Conservation (phyloP, 2,113 vertebrate genomes). For the Dipodomys stephensi region DNA sequence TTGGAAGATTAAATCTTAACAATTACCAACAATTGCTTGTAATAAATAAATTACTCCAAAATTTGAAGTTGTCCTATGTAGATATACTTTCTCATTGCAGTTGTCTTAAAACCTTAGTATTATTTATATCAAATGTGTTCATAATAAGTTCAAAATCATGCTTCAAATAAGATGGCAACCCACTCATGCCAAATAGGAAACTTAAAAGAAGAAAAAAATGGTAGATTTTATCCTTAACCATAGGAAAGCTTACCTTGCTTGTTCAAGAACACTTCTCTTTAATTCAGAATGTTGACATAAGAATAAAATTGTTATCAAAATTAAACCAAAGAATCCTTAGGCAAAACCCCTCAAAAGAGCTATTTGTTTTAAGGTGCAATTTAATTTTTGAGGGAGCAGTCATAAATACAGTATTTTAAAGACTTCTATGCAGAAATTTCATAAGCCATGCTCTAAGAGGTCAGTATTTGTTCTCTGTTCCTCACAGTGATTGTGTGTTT, state of each 20-base stretch:
- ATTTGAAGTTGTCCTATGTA: neutral
- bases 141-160: conserved; percentile 20
- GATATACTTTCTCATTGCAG: neutral
- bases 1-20: neutral
- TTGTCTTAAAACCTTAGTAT: neutral
- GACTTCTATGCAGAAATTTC: neutral
- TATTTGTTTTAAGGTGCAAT: neutral
- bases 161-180: neutral
- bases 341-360: no score
- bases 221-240: neutral
- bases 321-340: neutral
- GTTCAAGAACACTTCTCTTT: neutral
- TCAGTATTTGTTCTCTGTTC: neutral
- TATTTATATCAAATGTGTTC: conserved; percentile 17
- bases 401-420: conserved; percentile 29
- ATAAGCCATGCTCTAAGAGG: neutral
- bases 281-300: neutral
- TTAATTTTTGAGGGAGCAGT: neutral
- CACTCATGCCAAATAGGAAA: neutral
- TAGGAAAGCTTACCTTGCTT: neutral
- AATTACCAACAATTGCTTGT: neutral
- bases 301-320: neutral
- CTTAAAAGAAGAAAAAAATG: conserved; percentile 2
- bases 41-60: neutral
- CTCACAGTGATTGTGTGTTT: neutral